Base-by-base conservation (phyloP, 1,140 invertebrate species). In the Drosophila kepulauana region DNA sequence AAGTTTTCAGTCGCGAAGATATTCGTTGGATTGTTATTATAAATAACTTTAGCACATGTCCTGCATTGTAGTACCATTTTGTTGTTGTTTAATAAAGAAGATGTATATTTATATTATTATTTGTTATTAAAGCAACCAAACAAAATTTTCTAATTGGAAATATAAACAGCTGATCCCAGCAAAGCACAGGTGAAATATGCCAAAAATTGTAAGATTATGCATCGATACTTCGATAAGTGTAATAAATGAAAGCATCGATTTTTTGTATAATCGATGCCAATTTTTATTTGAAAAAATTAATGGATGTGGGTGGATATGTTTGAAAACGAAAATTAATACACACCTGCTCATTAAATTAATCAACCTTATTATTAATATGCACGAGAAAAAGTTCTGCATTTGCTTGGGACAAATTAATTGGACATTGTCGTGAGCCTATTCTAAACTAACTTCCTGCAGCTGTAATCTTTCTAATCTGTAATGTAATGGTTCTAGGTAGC, bases 11-110 rank as follows among this genome's bases (percentile, higher is more conserved):
- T 25, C 1, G 63, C 20, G 16, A 88, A 88, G 2, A 88, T 74
- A 73, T 88, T 81, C 7, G 72, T 84, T 3, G 85, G 69, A 13
- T 79, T 80, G 3, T 43, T 57, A 5, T 82, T 80, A n/a, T 88
- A 87, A 28, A 88, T 88, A n/a, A 80, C 48, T 15, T 52, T 67
- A 16, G 16, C 79, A 16, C 84, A 87, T 13, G 73, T 82, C 25
- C 82, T 79, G 45, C 82, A 87, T 48, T 69, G 58, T 1, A 71
- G 48, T 6, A 84, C 45, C 84, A 87, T 87, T 61, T 49, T 71
- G 33, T 46, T 51, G 10, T 38, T 38, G 8, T 3, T 10, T 10
- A 10, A 3, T 33, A 33, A 3, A 11, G 7, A 38, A 38, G 7
- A 38, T 0, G 8, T 38, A 11, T 38, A 38, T 25, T 25, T 25